Conservation (phyloP, 2,797 vertebrate genomes). For the Sarcophilus harrisii region DNA sequence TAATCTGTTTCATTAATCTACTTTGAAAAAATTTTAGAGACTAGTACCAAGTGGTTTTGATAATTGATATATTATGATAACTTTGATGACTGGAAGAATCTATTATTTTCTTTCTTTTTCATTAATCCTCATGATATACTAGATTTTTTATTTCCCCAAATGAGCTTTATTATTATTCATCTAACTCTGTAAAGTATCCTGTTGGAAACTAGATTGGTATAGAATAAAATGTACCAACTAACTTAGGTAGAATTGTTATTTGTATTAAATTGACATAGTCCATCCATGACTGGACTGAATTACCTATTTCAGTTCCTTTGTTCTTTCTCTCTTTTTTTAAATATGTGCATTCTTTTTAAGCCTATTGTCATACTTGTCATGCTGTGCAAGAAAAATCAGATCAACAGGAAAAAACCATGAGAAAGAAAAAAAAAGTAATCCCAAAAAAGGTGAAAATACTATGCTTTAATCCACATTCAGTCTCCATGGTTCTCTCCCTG, state of each 20-base stretch:
- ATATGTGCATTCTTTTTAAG: too few species aligned
- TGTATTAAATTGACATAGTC: neutral
- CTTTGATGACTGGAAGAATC: neutral
- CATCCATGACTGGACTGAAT: neutral
- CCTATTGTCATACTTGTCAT: too few species aligned
- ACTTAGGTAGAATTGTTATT: neutral
- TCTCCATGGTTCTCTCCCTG: too few species aligned
- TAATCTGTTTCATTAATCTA: neutral
- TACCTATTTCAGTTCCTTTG: neutral
- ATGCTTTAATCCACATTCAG: too few species aligned
- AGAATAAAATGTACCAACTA: neutral
- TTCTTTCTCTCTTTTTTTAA: too few species aligned
- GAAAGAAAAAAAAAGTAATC: too few species aligned
- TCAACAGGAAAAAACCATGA: too few species aligned
- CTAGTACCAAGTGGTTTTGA: neutral
- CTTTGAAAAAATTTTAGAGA: neutral
- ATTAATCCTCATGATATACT: neutral
- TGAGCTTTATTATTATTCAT: neutral
- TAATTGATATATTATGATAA: neutral
- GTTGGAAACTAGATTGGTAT: neutral
- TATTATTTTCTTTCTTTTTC: neutral
- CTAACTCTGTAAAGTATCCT: neutral
- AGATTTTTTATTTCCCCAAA: neutral
- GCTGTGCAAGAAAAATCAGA: too few species aligned
- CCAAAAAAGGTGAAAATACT: too few species aligned